Evolutionary conservation across 2,888 invertebrate species (phyloP), one percentile per base, ranked within the genome.

Genomic region (Parnassius apollo): DNA sequence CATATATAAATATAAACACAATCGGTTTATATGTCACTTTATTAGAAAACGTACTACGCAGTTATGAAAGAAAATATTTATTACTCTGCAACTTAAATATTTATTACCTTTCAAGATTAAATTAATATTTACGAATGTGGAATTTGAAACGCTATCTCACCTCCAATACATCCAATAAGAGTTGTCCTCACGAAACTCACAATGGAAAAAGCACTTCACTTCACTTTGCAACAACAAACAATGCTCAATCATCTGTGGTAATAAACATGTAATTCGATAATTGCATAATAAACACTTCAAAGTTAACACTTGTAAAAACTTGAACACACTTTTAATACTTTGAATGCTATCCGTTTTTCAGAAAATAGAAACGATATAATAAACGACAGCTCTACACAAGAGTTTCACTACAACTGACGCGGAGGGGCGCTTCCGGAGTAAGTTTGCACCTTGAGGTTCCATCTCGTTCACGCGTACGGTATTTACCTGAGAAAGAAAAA

Each of bases 361-460:
- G 8, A 42, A 46, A 46, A 10, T 1, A 8, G 25, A 22, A 12
- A 12, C 45, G 45, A 25, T 52, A 53, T 59, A 54, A 57, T 58
- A 59, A 18, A 73, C 73, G 71, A 66, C 77, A 68, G 59, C 50
- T 65, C 56, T 64, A 48, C 61, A 13, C 49, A 54, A 69, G 64
- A 67, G 78, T 69, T 81, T 76, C 65, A 56, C 69, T 64, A 42
- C 63, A 67, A 85, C 83, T 85, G 78, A 76, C 80, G 78, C 78
- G 65, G 54, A 65, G 75, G 69, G 75, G 75, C 75, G 75, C 75
- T 60, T 55, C 55, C 62, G 62, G 60, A 54, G 54, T 59, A 57
- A 58, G 64, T 61, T 61, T 52, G 65, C 65, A 60, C 59, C 57
- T 54, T 50, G 61, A 12, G n/a, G 18, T 42, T 57, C 58, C 59